Evolutionary conservation across 2,888 invertebrate species (phyloP).

Genomic region (Drosophila colorata): DNA sequence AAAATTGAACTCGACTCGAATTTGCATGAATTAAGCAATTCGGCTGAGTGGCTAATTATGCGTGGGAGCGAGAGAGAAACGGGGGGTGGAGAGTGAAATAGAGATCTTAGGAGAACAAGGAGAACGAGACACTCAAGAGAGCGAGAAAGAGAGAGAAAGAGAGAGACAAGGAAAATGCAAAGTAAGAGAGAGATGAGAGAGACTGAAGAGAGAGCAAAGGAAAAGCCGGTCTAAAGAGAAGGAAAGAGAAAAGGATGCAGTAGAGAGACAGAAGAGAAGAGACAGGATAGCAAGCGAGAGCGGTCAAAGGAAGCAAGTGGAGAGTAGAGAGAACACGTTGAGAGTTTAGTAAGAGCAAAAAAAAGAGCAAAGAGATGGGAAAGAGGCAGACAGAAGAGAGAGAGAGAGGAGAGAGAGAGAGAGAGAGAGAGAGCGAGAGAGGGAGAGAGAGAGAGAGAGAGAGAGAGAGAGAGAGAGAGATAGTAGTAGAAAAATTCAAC

Average conservation of each 20-base stretch:
- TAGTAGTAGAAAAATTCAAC: no score
- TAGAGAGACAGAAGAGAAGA: not conserved
- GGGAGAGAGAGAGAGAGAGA: no score
- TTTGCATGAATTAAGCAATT: constrained; percentile 12
- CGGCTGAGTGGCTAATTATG: constrained; percentile 5
- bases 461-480: not conserved
- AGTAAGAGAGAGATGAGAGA: not conserved
- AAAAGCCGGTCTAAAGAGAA: no score
- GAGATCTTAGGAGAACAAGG: not conserved
- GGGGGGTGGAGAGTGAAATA: not conserved
- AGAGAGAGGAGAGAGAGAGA: not conserved
- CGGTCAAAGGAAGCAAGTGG: no score
- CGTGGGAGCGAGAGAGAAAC: not conserved
- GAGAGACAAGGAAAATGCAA: not conserved
- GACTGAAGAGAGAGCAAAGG: no score
- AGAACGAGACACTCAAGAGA: no score
- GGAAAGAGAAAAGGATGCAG: no score
- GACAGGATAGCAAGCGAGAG: no score
- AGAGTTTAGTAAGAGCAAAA: no score
- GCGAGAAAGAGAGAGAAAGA: not conserved
- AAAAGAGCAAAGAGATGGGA: no score
- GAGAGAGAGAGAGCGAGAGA: no score
- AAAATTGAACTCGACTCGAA: constrained; percentile 3
- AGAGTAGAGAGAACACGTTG: no score
- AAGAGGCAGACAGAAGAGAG: not conserved